phyloP scores from a whole-genome alignment of 2,797 vertebrate genomes.

The Melanotaenia trifasciata region DNA sequence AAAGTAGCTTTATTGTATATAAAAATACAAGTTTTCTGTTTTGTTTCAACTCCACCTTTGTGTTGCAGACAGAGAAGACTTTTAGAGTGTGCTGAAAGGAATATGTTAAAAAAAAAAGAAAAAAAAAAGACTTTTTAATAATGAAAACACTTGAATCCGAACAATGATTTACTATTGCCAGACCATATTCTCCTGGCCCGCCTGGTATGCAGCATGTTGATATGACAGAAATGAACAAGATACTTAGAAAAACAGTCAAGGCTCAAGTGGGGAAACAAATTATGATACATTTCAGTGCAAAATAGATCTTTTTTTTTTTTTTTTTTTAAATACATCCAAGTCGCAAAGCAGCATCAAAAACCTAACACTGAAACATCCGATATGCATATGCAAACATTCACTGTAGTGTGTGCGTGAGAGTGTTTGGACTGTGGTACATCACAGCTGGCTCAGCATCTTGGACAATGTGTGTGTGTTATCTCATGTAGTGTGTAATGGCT shows the following conservation, averaged over 20 bases:
- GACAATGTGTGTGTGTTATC: conserved; percentile 65
- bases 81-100: conserved; percentile 7
- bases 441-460: conserved; percentile 75
- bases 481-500: conserved; percentile 86
- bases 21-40: conserved; percentile 74
- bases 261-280: conserved; percentile 40
- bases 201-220: background rate
- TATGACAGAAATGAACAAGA: conserved; percentile 37
- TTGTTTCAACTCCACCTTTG: conserved; percentile 26
- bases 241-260: conserved; percentile 36
- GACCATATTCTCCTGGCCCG: background rate
- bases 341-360: conserved; percentile 65
- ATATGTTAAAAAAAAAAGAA: conserved; percentile 26
- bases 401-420: conserved; percentile 42
- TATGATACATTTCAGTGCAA: conserved; percentile 69
- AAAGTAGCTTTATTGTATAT: conserved; percentile 78
- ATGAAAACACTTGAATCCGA: conserved; percentile 8
- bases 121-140: background rate
- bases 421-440: conserved; percentile 34
- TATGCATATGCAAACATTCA: conserved; percentile 58
- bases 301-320: conserved; percentile 43
- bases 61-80: conserved; percentile 28
- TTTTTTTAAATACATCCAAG: conserved; percentile 45
- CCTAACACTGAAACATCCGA: conserved; percentile 68
- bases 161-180: conserved; percentile 14